A percentile compares a stretch with the other conserved stretches of the same genome.
Evolutionary conservation across 23 tunicate genomes (phyloP).

Genomic region (Halocynthia roretzi): DNA sequence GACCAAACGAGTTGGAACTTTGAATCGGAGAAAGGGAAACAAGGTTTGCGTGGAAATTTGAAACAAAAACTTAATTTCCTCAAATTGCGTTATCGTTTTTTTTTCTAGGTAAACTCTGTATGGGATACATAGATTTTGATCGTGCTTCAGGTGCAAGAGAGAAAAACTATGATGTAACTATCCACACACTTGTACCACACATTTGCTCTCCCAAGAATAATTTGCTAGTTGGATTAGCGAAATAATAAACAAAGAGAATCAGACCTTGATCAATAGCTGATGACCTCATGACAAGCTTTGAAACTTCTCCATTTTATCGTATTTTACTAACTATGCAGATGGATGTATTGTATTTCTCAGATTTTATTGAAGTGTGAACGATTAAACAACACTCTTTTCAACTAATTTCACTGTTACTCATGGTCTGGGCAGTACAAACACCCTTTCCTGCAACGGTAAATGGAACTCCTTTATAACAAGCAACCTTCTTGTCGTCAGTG

Average conservation of each 20-base stretch:
- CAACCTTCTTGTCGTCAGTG: conserved; percentile 68
- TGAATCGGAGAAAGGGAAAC: conserved; percentile 52
- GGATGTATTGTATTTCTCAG: too few species aligned
- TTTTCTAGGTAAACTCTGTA: conserved; percentile 66
- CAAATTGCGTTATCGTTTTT: not conserved
- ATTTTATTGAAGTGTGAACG: too few species aligned
- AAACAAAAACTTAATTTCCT: not conserved
- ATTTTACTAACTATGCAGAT: too few species aligned
- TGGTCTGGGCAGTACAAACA: conserved; percentile 51
- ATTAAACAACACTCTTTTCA: too few species aligned
- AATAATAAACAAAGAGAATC: not conserved
- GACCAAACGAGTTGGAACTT: conserved; percentile 95
- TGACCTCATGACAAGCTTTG: too few species aligned
- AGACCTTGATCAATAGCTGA: too few species aligned
- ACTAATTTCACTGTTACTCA: conserved; percentile 26
- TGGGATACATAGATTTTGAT: conserved; percentile 83
- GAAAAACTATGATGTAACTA: conserved; percentile 21
- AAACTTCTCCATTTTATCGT: too few species aligned
- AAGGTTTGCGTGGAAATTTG: conserved; percentile 26
- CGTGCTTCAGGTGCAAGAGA: conserved; percentile 47
- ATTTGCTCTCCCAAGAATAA: conserved; percentile 92
- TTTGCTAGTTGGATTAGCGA: conserved; percentile 48
- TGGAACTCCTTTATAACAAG: conserved; percentile 83
- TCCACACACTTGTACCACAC: conserved; percentile 70
- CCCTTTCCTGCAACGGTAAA: conserved; percentile 83